Conservation (phyloP, 2,113 vertebrate species). For the Syngnathus typhle region DNA sequence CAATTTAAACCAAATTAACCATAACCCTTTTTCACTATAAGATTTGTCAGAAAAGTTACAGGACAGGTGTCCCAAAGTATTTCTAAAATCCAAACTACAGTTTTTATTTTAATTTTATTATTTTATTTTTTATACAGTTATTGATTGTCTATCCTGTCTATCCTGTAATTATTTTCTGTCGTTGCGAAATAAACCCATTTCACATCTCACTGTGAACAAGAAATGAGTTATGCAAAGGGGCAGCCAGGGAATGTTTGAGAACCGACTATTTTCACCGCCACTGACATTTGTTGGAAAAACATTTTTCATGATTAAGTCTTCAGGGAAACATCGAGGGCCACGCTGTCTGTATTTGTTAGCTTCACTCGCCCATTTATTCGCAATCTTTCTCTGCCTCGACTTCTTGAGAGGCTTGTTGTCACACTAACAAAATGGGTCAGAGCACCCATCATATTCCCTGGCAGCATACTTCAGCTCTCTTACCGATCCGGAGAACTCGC, state of each 20-base stretch:
- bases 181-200: slow-evolving; percentile 8
- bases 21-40: too few relatives aligned
- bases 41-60: too few relatives aligned
- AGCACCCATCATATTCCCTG: slow-evolving; percentile 1
- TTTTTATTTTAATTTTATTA: too few relatives aligned
- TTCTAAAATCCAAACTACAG: too few relatives aligned
- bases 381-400: background rate
- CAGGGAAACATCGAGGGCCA: background rate
- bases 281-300: slow-evolving; percentile 30
- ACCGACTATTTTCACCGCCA: slow-evolving; percentile 7
- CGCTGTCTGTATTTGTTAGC: slow-evolving; percentile 12
- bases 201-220: background rate
- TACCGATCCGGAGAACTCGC: background rate
- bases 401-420: background rate
- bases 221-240: background rate
- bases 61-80: too few relatives aligned
- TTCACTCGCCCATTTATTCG: slow-evolving; percentile 18
- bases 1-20: too few relatives aligned
- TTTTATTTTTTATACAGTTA: too few relatives aligned
- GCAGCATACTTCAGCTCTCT: slow-evolving; percentile 5
- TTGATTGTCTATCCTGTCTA: too few relatives aligned
- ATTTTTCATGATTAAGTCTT: slow-evolving; percentile 15
- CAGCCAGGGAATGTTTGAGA: slow-evolving; percentile 1
- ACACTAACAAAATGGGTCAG: slow-evolving; percentile 1
- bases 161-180: background rate